Evolutionary conservation across 2,797 vertebrate species (phyloP).

Genomic region (Carduelis carduelis): DNA sequence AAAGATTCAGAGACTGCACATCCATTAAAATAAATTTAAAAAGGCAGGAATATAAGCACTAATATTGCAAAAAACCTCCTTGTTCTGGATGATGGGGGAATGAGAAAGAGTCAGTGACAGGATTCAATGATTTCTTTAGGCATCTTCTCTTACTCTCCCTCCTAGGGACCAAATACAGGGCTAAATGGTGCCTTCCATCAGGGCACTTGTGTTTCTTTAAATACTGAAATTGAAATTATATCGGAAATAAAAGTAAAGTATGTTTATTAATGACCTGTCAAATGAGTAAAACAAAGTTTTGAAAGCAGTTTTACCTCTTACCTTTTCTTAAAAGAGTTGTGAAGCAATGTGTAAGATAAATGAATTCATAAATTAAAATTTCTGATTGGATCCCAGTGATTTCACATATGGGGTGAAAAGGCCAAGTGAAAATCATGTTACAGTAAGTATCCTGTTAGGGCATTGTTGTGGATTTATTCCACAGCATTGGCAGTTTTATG

Average conservation of each 20-base stretch:
- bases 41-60: background rate
- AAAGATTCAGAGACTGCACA: background rate
- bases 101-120: background rate
- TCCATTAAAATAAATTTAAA: background rate
- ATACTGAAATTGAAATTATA: background rate
- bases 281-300: background rate
- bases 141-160: background rate
- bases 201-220: background rate
- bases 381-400: background rate
- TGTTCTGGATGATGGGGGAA: background rate
- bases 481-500: background rate
- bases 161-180: background rate
- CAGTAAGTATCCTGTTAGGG: background rate
- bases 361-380: background rate
- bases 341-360: background rate
- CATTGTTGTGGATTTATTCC: background rate
- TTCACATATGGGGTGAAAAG: background rate
- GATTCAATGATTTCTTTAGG: background rate
- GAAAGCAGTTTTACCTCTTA: background rate
- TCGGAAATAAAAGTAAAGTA: background rate
- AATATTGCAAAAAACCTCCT: fast-evolving
- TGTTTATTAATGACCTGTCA: background rate
- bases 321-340: background rate
- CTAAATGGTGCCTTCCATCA: background rate
- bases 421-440: background rate